Evolutionary conservation across 2,113 vertebrate species (phyloP).

Genomic region (cat (Felis catus)): F.catus_Fca126_mat1.0 CM031426.1:58553001-58553500

Average conservation of each 20-base stretch:
- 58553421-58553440: neutral
- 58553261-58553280: rapidly evolving
- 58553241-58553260: neutral
- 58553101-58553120: neutral
- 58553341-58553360: neutral
- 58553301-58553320: no score
- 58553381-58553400: neutral
- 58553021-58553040: rapidly evolving
- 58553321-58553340: neutral
- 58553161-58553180: no score
- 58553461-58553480: no score
- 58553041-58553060: neutral
- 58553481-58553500: neutral
- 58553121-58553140: neutral
- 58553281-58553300: neutral
- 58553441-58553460: neutral
- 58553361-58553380: neutral
- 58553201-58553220: neutral
- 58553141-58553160: neutral
- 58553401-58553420: no score
- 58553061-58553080: neutral
- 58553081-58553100: neutral
- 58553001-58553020: neutral
- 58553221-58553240: neutral
- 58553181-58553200: neutral